Conservation (phyloP, 2,888 invertebrate species). For the Noctua comes region DNA sequence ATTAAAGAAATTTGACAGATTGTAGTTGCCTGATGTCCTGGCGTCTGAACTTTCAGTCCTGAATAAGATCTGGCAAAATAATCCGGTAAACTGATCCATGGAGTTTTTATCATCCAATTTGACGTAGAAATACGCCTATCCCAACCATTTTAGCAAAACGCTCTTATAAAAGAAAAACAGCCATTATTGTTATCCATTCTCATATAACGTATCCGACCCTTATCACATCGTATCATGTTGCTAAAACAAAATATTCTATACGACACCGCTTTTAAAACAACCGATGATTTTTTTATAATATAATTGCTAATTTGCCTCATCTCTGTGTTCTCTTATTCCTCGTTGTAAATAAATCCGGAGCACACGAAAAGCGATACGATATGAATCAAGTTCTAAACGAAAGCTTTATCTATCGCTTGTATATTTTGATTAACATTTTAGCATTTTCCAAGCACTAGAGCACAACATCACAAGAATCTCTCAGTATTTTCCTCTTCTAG, state of each 20-base stretch:
- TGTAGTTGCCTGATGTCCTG: too few species aligned
- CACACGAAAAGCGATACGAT: conserved; percentile 20
- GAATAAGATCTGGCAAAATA: neutral
- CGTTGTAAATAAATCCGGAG: conserved; percentile 54
- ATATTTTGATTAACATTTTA: too few species aligned
- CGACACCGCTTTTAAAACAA: conserved; percentile 81
- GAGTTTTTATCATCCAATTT: too few species aligned
- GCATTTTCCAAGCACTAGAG: too few species aligned
- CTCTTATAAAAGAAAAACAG: conserved; percentile 12
- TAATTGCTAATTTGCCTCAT: conserved; percentile 88
- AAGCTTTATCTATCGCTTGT: neutral
- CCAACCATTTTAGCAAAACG: neutral
- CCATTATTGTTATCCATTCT: conserved; percentile 43
- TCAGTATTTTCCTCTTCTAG: too few species aligned
- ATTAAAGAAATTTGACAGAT: too few species aligned
- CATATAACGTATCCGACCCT: conserved; percentile 63
- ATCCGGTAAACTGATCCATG: neutral
- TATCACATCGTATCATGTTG: conserved; percentile 71
- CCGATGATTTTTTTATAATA: conserved; percentile 83
- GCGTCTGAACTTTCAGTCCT: neutral
- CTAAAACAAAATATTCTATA: conserved; percentile 77
- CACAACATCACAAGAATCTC: too few species aligned
- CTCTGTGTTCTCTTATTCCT: conserved; percentile 72
- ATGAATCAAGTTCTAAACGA: neutral
- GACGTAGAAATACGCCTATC: too few species aligned